phyloP scores from a whole-genome alignment of 2,113 vertebrate species.

The Leucoraja erinaceus region DNA sequence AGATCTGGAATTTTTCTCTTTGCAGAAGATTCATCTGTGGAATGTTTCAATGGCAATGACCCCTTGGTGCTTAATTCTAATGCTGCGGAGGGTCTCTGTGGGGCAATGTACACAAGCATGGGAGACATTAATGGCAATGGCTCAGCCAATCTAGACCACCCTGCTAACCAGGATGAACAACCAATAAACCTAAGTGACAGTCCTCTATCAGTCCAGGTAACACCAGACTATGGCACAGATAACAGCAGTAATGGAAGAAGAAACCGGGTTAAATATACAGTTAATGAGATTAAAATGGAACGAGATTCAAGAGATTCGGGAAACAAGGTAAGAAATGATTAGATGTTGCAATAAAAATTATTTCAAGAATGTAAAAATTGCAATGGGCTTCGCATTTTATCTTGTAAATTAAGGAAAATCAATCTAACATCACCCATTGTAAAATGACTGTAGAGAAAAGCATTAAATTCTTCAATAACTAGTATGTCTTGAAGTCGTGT shows the following conservation, averaged over 20 bases:
- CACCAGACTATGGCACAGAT: constrained; percentile 68
- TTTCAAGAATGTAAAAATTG: background rate
- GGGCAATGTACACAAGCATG: constrained; percentile 67
- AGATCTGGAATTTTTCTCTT: constrained; percentile 44
- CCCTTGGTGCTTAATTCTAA: constrained; percentile 62
- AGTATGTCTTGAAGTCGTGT: background rate
- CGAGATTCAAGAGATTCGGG: constrained; percentile 69
- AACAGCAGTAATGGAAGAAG: constrained; percentile 67
- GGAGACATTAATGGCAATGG: constrained; percentile 64
- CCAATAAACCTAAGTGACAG: constrained; percentile 75
- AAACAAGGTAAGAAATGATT: constrained; percentile 67
- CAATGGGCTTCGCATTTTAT: background rate
- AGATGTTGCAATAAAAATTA: background rate
- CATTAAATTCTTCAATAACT: no score
- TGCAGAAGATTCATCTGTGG: constrained; percentile 74
- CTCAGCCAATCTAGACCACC: constrained; percentile 58
- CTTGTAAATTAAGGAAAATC: background rate
- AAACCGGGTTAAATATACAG: constrained; percentile 69
- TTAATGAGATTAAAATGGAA: constrained; percentile 72
- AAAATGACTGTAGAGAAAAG: background rate
- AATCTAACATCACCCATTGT: background rate
- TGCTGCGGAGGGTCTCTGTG: constrained; percentile 63
- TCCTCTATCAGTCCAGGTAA: constrained; percentile 65
- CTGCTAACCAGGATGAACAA: constrained; percentile 58
- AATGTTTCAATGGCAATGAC: constrained; percentile 74